Percentiles rank a stretch among this genome's conserved stretches.
phyloP scores from a whole-genome alignment of 2,888 invertebrate species.

The Keiferia lycopersicella region DNA sequence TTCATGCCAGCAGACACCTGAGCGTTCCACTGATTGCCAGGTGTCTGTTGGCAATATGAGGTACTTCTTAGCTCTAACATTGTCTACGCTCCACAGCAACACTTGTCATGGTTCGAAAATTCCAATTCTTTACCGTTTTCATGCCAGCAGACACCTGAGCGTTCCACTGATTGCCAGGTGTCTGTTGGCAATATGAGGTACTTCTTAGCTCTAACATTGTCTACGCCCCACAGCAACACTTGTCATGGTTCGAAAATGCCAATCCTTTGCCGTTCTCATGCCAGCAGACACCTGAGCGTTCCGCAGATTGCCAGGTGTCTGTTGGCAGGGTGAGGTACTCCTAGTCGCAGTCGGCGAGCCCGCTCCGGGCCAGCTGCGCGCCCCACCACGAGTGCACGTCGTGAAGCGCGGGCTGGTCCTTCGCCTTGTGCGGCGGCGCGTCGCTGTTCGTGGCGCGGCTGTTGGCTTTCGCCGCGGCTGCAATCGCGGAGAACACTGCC shows the following conservation, averaged over 20 bases:
- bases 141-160: neutral
- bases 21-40: too few species aligned
- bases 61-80: too few species aligned
- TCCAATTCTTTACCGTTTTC: neutral
- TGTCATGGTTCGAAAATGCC: neutral
- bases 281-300: neutral
- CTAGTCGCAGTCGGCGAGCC: neutral
- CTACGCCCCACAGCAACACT: neutral
- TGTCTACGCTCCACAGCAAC: neutral
- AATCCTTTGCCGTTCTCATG: neutral
- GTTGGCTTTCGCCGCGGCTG: slow-evolving; percentile 53
- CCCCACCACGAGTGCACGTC: slow-evolving; percentile 94
- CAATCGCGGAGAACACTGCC: neutral
- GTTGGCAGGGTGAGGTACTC: neutral
- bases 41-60: too few species aligned
- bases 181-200: neutral
- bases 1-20: neutral
- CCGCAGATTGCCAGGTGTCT: neutral
- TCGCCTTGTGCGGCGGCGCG: slow-evolving; percentile 32
- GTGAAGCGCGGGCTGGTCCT: slow-evolving; percentile 73
- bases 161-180: neutral
- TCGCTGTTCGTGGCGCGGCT: slow-evolving; percentile 39
- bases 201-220: neutral
- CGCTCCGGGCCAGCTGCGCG: slow-evolving; percentile 82
- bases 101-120: neutral